Percentiles rank a stretch among this genome's conserved stretches.
Conservation (phyloP, 2,113 vertebrate genomes). For the Cichladusa arquata region DNA sequence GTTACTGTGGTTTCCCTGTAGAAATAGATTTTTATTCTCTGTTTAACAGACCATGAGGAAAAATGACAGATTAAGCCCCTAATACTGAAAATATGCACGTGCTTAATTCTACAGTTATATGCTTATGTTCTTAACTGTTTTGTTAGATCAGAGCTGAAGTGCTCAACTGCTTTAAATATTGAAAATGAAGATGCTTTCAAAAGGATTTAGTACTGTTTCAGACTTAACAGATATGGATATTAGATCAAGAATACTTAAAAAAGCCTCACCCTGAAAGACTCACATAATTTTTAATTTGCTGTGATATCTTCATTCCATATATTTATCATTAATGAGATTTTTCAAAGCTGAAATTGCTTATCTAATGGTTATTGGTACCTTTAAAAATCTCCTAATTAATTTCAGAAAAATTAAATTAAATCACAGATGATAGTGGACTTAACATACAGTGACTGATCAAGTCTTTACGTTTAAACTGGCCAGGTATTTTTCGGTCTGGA, state of each 20-base stretch:
- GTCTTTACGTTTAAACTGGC: neutral
- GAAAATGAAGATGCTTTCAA: constrained; percentile 34
- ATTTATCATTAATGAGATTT: neutral
- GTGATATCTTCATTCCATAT: neutral
- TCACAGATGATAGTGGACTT: neutral
- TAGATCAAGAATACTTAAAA: neutral
- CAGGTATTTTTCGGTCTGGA: neutral
- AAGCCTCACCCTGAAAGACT: neutral
- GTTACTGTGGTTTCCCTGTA: neutral
- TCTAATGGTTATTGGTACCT: neutral
- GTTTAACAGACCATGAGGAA: neutral
- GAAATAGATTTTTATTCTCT: neutral
- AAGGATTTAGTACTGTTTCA: constrained; percentile 23
- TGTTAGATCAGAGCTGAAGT: constrained; percentile 19
- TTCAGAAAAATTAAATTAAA: constrained; percentile 11
- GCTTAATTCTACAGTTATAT: constrained; percentile 29
- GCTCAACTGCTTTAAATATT: constrained; percentile 13
- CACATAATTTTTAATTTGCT: neutral
- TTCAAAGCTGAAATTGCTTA: neutral
- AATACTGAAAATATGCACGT: constrained; percentile 20
- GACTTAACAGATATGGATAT: constrained; percentile 10
- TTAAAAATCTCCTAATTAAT: constrained; percentile 21
- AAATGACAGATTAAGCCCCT: constrained; percentile 34
- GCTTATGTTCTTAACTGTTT: constrained; percentile 50
- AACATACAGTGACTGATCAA: neutral